A percentile compares a stretch with the other conserved stretches of the same genome.
Conservation (phyloP, 2,888 invertebrate genomes). For the Hetaerina titia region DNA sequence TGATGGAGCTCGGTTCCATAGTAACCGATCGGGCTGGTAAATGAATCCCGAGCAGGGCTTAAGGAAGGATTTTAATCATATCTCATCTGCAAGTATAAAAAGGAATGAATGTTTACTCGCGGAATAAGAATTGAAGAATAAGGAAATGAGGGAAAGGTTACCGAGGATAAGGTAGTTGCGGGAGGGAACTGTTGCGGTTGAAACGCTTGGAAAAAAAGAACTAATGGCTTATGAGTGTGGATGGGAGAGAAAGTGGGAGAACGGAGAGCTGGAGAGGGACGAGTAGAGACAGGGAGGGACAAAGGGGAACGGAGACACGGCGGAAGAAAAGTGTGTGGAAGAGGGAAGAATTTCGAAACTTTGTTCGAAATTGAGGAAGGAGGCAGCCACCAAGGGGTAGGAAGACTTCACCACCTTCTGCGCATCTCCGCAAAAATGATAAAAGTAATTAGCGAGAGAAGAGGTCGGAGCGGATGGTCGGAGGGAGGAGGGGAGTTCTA, state of each 20-base stretch:
- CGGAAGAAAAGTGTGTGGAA: background rate
- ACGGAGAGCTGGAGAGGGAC: background rate
- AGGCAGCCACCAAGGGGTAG: background rate
- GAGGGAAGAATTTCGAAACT: background rate
- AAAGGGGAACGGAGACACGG: background rate
- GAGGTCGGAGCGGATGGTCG: background rate
- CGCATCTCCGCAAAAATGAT: conserved; percentile 19
- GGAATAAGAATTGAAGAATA: too few relatives aligned
- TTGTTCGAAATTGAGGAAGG: background rate
- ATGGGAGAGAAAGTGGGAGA: background rate
- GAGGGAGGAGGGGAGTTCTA: background rate
- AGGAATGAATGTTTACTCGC: too few relatives aligned
- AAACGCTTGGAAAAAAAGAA: too few relatives aligned
- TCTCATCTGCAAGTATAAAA: too few relatives aligned
- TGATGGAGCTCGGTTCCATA: background rate
- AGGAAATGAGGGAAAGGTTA: too few relatives aligned
- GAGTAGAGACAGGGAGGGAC: too few relatives aligned
- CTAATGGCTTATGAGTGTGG: background rate
- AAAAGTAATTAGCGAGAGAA: conserved; percentile 15
- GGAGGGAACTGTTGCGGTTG: too few relatives aligned
- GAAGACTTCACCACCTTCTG: background rate
- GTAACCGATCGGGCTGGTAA: too few relatives aligned
- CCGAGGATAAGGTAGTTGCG: too few relatives aligned
- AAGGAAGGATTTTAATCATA: too few relatives aligned
- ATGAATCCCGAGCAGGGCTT: too few relatives aligned